These are phyloP conservation scores for Halcyon chelicuti DNA, from an alignment of 2,797 vertebrate species.

Conservation along the genomic window DNA sequence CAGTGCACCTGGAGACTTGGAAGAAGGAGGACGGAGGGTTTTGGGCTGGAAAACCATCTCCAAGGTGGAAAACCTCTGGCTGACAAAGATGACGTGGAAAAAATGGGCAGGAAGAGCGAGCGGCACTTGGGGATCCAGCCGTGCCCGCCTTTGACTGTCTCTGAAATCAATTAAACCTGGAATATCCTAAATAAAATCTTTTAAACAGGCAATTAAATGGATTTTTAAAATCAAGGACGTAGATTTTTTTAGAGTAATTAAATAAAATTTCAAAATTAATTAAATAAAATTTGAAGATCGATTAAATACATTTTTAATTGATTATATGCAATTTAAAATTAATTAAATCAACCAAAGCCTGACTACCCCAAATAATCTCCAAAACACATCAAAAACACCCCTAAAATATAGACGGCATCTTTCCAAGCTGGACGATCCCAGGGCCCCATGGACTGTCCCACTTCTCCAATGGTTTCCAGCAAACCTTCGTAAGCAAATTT, in stretches of 20 bases:
- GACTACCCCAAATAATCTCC: neutral
- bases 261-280: neutral
- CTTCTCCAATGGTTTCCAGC: fast-evolving
- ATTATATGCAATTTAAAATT: neutral
- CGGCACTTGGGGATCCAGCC: fast-evolving
- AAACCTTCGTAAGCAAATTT: neutral
- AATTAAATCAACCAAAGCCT: neutral
- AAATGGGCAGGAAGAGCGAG: neutral
- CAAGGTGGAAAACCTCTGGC: neutral
- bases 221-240: neutral
- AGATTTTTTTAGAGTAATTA: neutral
- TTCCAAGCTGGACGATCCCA: neutral
- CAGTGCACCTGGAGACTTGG: fast-evolving
- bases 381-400: fast-evolving
- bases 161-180: neutral
- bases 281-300: neutral
- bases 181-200: neutral
- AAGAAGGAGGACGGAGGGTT: neutral
- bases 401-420: neutral
- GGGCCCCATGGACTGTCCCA: fast-evolving
- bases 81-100: fast-evolving
- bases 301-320: neutral
- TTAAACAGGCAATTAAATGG: neutral
- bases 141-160: neutral
- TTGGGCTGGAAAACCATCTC: neutral